Evolutionary conservation across 2,113 vertebrate species (phyloP), one percentile per base, ranked within the genome.

Genomic region (Vulpes ferrilata): DNA sequence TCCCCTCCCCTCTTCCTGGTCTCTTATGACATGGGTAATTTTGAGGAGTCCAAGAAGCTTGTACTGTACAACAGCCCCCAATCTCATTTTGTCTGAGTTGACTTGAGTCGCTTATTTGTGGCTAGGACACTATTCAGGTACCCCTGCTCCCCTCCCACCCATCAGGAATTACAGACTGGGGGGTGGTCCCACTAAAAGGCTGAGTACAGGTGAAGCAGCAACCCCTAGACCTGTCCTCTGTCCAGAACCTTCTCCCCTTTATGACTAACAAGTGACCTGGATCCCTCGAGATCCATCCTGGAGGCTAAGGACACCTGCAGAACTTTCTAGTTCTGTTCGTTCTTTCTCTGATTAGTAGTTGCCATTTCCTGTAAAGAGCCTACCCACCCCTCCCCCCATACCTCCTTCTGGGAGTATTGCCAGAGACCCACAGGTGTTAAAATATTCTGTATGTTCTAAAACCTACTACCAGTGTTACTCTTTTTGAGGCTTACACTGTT

Each of bases 111-210:
- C 27, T 2, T 27, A 2, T n/a, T 57, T 85, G 16, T 0, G 0
- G 8, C 0, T 11, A 7, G 4, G 23, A 25, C 0, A 22, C 67
- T 0, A 51, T 0, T 15, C 2, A 11, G 11, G 1, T 8, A 19
- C 22, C 53, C 53, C 0, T 0, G 7, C 17, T 2, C 5, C n/a
- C 20, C 38, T 4, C 8, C 7, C 0, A 15, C 10, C 35, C 69
- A 0, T 38, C 60, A 11, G 82, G 32, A 62, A 11, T 55, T 38
- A 0, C 27, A 32, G 19, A 2, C 15, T 2, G 25, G 23, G 43
- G 6, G 30, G 43, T 0, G 11, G n/a, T 30, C 11, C 30, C 30
- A 0, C 35, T 10, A 0, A 30, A 2, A 13, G 11, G 9, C 12
- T 23, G 57, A 43, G 30, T 22, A 2, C 85, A 30, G 57, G 48